Conservation (phyloP, 2,113 vertebrate genomes). For the Globicephala melas region DNA sequence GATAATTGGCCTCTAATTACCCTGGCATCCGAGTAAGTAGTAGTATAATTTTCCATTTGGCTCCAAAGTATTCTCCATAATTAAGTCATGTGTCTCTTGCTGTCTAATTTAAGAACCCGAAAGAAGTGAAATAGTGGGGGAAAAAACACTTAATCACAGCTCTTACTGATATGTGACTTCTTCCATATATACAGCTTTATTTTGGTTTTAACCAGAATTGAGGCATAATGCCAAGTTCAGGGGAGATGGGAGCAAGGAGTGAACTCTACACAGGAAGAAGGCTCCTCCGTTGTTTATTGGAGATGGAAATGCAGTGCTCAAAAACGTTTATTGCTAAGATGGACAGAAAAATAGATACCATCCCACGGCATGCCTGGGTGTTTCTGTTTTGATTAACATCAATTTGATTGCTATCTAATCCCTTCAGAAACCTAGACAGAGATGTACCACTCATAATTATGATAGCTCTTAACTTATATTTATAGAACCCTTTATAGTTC, state of each 20-base stretch:
- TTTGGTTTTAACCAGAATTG: conserved; percentile 44
- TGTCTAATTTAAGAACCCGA: conserved; percentile 46
- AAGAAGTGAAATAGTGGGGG: background rate
- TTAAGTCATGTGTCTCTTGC: conserved; percentile 61
- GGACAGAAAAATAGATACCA: conserved; percentile 49
- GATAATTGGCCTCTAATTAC: conserved; percentile 74
- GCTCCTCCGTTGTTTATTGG: background rate
- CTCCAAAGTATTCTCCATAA: conserved; percentile 60
- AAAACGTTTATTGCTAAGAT: conserved; percentile 11
- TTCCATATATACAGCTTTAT: background rate
- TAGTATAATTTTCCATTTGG: conserved; percentile 57
- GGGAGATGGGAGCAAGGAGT: background rate
- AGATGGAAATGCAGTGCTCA: conserved; percentile 2
- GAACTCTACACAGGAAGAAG: background rate
- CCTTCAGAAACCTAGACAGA: conserved; percentile 44
- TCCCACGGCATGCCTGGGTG: background rate
- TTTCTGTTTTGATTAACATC: conserved; percentile 48
- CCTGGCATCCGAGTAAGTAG: conserved; percentile 60
- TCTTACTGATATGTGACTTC: conserved; percentile 24
- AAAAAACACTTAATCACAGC: background rate
- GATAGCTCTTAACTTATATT: conserved; percentile 48
- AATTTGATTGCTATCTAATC: conserved; percentile 28
- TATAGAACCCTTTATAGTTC: conserved; percentile 29
- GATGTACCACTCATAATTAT: conserved; percentile 20
- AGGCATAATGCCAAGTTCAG: background rate